Evolutionary conservation across 2,888 invertebrate genomes (phyloP).

Genomic region (Phytoseiulus persimilis): DNA sequence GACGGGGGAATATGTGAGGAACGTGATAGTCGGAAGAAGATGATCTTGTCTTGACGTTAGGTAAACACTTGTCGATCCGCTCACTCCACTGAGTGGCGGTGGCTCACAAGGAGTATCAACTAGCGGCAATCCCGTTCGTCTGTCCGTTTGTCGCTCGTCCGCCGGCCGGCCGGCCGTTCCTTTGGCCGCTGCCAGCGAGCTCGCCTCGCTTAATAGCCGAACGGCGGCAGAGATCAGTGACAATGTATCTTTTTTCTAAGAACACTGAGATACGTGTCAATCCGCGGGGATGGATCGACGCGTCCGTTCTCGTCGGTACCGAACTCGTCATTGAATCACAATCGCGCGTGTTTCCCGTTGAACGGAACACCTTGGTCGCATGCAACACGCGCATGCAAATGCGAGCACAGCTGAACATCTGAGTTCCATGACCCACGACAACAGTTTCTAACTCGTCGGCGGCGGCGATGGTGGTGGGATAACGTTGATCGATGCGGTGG

Average conservation of each 20-base stretch:
- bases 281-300: neutral
- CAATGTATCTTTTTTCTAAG: neutral
- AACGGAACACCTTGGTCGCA: too few species aligned
- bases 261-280: neutral
- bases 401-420: neutral
- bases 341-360: too few species aligned
- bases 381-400: too few species aligned
- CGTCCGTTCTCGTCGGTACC: neutral
- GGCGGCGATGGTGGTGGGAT: neutral
- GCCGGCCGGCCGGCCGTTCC: neutral
- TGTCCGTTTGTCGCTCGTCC: neutral
- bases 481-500: slow-evolving; percentile 5
- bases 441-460: neutral
- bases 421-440: neutral
- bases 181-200: neutral
- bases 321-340: neutral
- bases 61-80: neutral
- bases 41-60: neutral
- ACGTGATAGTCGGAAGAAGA: neutral
- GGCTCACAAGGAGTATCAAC: neutral
- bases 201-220: neutral
- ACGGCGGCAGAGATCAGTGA: neutral
- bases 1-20: too few species aligned
- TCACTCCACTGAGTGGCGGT: neutral
- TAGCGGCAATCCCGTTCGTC: neutral